Evolutionary conservation across 1,140 invertebrate genomes (phyloP), one percentile per base, ranked within the genome.

Genomic region (Atta cephalotes): DNA sequence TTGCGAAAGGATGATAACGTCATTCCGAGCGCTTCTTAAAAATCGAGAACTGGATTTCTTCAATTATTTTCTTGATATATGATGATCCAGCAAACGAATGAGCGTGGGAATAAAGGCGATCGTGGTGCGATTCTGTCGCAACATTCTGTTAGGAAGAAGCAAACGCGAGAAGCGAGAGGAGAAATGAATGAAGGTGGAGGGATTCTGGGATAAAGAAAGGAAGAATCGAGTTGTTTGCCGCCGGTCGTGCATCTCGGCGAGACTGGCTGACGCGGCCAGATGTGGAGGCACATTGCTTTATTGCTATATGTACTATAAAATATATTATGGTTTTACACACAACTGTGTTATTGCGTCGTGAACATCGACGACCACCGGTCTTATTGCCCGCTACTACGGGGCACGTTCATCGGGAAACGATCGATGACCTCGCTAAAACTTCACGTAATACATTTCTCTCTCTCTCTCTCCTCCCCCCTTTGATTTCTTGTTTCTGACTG

Each of bases 231-330:
- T 79, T 68, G 63, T 77, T 72, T 58, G 39, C 56, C 2, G 45
- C 56, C 56, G 65, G n/a, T 68, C 35, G 58, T 35, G 72, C 81
- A 74, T 66, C 56, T 21, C 49, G 56, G 70, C 35, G 84, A 89
- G 68, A 71, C 70, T 80, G 77, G 45, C 51, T 39, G 63, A 71
- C 76, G 71, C 78, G 81, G 51, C 87, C 84, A 89, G 88, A 90
- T 90, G 87, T 51, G 65, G 25, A 80, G 31, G 49, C 10, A 35
- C 76, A 51, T 72, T 87, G 88, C 77, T 90, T 90, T 89, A 90
- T 87, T 89, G 85, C 21, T 72, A 28, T 71, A 78, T 25, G 58
- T 87, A 90, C 88, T 84, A 87, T 90, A 79, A 90, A 90, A 76
- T 89, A 66, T 88, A 78, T 89, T 89, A 89, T 51, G 85, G 56